Evolutionary conservation across 1,140 invertebrate species (phyloP).

Genomic region (Penaeus chinensis): DNA sequence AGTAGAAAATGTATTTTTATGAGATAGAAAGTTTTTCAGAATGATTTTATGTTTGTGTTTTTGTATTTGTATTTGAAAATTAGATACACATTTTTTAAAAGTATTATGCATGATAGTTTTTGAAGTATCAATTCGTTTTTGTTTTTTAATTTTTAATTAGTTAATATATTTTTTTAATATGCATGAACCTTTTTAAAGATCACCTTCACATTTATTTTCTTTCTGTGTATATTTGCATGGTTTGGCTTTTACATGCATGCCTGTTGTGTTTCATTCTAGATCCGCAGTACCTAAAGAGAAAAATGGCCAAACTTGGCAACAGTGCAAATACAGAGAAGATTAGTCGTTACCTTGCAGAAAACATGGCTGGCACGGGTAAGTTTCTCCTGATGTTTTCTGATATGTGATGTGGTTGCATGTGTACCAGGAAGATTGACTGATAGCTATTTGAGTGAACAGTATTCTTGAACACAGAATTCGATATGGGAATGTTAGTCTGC

Average conservation of each 20-base stretch:
- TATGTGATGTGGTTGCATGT: neutral
- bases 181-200: neutral
- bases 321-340: slow-evolving; percentile 56
- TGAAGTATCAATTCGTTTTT: too few relatives aligned
- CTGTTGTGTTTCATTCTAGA: slow-evolving; percentile 41
- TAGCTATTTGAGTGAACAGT: too few relatives aligned
- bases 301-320: slow-evolving; percentile 59
- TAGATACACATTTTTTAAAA: too few relatives aligned
- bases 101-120: too few relatives aligned
- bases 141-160: neutral
- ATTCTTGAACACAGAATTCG: too few relatives aligned
- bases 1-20: too few relatives aligned
- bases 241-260: slow-evolving; percentile 24
- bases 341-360: slow-evolving; percentile 58
- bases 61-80: too few relatives aligned
- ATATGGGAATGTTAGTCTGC: too few relatives aligned
- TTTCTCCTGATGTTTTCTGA: neutral
- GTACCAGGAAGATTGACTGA: too few relatives aligned
- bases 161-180: neutral
- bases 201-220: neutral
- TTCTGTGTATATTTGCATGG: slow-evolving; percentile 45
- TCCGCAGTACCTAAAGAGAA: slow-evolving; percentile 60
- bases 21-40: too few relatives aligned
- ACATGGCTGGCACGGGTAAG: slow-evolving; percentile 51
- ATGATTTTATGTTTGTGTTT: too few relatives aligned